phyloP scores from a whole-genome alignment of 2,888 invertebrate genomes.

The Eremobia ochroleuca region DNA sequence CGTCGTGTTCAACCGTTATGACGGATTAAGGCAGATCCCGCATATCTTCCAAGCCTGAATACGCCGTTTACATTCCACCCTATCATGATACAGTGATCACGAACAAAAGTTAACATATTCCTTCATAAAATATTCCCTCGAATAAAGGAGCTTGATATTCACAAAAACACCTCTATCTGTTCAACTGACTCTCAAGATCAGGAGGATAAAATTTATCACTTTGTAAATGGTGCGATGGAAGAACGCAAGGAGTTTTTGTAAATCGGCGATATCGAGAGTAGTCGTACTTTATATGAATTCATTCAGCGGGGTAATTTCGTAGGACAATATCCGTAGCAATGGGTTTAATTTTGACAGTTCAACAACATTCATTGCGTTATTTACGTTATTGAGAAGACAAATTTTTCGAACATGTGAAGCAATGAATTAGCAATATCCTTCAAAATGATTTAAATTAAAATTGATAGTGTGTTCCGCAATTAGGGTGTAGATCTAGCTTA shows the following conservation, averaged over 20 bases:
- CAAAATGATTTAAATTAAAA: too few relatives aligned
- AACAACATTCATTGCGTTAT: too few relatives aligned
- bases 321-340: too few relatives aligned
- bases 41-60: not conserved
- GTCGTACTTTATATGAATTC: not conserved
- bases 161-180: conserved; percentile 4
- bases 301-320: too few relatives aligned
- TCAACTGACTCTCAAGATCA: conserved; percentile 22
- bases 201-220: conserved; percentile 7
- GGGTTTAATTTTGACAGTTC: too few relatives aligned
- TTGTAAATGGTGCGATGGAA: not conserved
- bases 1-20: not conserved
- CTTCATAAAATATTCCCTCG: conserved; percentile 28
- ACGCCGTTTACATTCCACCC: conserved; percentile 16
- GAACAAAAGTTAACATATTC: conserved; percentile 12
- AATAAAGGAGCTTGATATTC: conserved; percentile 24
- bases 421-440: too few relatives aligned
- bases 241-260: not conserved
- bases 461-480: too few relatives aligned
- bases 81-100: conserved; percentile 11
- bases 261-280: conserved; percentile 4
- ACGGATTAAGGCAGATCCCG: not conserved
- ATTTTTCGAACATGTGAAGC: too few relatives aligned
- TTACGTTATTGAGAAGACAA: too few relatives aligned
- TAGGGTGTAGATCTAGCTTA: not conserved